phyloP scores from a whole-genome alignment of 2,888 invertebrate species.

The Platycheirus rosarum region DNA sequence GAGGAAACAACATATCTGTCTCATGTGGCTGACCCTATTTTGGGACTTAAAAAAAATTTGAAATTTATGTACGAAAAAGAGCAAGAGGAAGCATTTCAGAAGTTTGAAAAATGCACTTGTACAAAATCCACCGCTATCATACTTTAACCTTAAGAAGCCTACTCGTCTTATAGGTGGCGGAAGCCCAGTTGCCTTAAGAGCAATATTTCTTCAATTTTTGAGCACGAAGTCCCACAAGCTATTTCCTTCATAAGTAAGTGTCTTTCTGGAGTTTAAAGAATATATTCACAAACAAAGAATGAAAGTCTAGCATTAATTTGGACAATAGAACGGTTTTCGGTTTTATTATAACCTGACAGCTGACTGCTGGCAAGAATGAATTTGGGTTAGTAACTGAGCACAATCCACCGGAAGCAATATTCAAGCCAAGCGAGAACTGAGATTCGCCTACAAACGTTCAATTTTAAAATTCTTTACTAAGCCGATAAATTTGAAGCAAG shows the following conservation, averaged over 20 bases:
- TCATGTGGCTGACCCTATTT: constrained; percentile 75
- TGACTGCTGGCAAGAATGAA: too few species aligned
- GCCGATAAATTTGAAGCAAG: too few species aligned
- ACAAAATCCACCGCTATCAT: constrained; percentile 72
- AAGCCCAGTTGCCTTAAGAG: constrained; percentile 67
- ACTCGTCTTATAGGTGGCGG: constrained; percentile 68
- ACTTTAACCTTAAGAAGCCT: constrained; percentile 76
- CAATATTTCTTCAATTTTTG: constrained; percentile 72
- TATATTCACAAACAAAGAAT: constrained; percentile 38
- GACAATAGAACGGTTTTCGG: constrained; percentile 8
- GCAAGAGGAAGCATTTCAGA: constrained; percentile 5
- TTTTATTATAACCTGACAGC: too few species aligned
- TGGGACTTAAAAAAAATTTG: too few species aligned
- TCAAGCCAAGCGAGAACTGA: too few species aligned
- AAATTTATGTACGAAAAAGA: too few species aligned
- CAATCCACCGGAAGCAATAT: too few species aligned
- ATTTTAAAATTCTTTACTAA: too few species aligned
- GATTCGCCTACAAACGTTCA: too few species aligned
- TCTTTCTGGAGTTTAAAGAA: constrained; percentile 62
- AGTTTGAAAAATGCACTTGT: background rate
- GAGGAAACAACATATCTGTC: constrained; percentile 76
- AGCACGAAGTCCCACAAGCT: constrained; percentile 46
- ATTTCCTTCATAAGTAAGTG: constrained; percentile 70
- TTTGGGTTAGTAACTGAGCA: too few species aligned
- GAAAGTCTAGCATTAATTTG: constrained; percentile 29